These are phyloP conservation scores for Cecropterus lyciades DNA, from an alignment of 1,140 invertebrate species.

Conservation along the genomic window DNA sequence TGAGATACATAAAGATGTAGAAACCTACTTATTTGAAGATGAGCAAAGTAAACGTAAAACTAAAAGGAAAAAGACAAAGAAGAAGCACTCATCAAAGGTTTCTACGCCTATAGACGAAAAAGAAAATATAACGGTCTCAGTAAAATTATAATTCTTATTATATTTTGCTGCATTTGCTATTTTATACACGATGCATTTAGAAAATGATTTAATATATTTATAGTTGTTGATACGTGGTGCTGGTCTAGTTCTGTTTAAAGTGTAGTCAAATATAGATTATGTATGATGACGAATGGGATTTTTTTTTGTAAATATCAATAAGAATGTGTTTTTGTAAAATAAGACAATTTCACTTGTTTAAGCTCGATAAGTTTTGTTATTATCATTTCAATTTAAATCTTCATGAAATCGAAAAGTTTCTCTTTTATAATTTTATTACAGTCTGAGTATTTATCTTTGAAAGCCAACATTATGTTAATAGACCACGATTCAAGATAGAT, in stretches of 20 bases:
- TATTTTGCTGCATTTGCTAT: neutral
- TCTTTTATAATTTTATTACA: neutral
- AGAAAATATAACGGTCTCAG: neutral
- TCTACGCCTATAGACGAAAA: neutral
- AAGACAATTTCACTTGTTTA: neutral
- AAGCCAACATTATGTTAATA: no score
- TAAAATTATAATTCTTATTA: neutral
- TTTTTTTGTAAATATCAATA: constrained; percentile 73
- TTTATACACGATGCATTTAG: constrained; percentile 8
- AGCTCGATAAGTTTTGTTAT: constrained; percentile 14
- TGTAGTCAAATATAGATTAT: constrained; percentile 14
- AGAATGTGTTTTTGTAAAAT: constrained; percentile 48
- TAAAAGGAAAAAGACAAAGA: constrained; percentile 44
- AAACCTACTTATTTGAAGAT: constrained; percentile 46
- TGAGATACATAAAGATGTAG: constrained; percentile 51
- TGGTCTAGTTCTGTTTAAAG: constrained; percentile 10
- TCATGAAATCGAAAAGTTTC: neutral
- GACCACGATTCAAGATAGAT: no score
- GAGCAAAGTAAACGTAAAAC: constrained; percentile 38
- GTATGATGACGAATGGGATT: constrained; percentile 30
- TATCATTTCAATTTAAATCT: neutral
- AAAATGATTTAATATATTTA: neutral
- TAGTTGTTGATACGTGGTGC: neutral
- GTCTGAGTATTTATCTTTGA: no score
- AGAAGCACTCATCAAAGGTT: constrained; percentile 39